Percentiles rank a stretch among this genome's conserved stretches.
phyloP scores from a whole-genome alignment of 2,888 invertebrate species.

The Dolichopus griseipennis region DNA sequence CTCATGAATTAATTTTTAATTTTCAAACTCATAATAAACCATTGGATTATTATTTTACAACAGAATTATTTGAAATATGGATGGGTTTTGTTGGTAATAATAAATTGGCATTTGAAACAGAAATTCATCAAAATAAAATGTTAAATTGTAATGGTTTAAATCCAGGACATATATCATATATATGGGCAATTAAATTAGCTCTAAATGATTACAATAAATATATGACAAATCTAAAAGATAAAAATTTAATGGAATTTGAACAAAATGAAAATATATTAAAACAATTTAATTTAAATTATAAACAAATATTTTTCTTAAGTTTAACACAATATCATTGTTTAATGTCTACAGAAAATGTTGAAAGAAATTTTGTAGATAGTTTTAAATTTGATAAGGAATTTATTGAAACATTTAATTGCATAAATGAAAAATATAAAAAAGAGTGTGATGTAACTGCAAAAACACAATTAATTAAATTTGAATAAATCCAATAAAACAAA shows the following conservation, averaged over 20 bases:
- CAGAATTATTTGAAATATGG: conserved; percentile 2
- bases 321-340: conserved; percentile 6
- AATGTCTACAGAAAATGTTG: not conserved
- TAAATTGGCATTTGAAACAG: not conserved
- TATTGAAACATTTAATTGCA: not conserved
- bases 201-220: not conserved
- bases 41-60: not conserved
- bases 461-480: not conserved
- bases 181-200: not conserved
- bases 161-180: not conserved
- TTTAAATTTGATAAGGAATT: not conserved
- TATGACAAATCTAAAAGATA: not conserved
- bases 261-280: not conserved
- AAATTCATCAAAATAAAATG: not conserved
- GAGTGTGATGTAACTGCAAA: not conserved
- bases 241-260: not conserved
- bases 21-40: not conserved
- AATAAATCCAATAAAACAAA: not conserved
- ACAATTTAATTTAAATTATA: not conserved
- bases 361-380: not conserved
- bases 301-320: not conserved
- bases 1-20: not conserved
- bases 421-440: not conserved
- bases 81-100: conserved; percentile 1
- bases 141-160: not conserved